Evolutionary conservation across 2,888 invertebrate species (phyloP).

Genomic region (Dasysyrphus tricinctus): DNA sequence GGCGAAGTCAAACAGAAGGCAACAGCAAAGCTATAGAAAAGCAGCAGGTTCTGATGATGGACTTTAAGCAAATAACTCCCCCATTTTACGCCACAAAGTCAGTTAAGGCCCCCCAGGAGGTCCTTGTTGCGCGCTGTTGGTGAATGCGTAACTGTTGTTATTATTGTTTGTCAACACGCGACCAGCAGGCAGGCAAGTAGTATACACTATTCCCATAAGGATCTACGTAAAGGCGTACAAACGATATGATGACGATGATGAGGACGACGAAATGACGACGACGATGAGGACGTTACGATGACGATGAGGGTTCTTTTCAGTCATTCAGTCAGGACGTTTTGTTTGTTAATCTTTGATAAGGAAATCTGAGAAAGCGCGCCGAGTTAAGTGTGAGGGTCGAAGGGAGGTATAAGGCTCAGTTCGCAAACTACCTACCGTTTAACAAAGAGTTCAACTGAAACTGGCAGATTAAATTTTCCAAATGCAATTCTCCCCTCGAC

Average conservation of each 20-base stretch:
- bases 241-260: background rate
- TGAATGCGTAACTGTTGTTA: slow-evolving; percentile 51
- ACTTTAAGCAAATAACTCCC: slow-evolving; percentile 43
- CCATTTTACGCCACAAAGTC: slow-evolving; percentile 33
- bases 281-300: slow-evolving; percentile 15
- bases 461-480: slow-evolving; percentile 56
- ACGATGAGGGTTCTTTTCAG: slow-evolving; percentile 47
- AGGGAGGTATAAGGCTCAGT: background rate
- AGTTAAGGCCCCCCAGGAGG: slow-evolving; percentile 38
- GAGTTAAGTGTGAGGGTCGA: background rate
- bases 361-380: slow-evolving; percentile 1
- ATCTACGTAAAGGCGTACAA: slow-evolving; percentile 28
- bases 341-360: slow-evolving; percentile 58
- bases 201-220: slow-evolving; percentile 23
- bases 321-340: slow-evolving; percentile 36
- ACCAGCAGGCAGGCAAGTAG: slow-evolving; percentile 39
- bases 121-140: slow-evolving; percentile 45
- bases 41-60: slow-evolving; percentile 19
- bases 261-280: background rate
- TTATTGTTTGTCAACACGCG: slow-evolving; percentile 68
- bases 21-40: background rate
- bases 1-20: slow-evolving; percentile 2
- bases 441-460: slow-evolving; percentile 40
- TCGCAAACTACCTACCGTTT: background rate
- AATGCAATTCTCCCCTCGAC: slow-evolving; percentile 45